phyloP scores from a whole-genome alignment of 2,113 vertebrate genomes.

The Nanorana parkeri region DNA sequence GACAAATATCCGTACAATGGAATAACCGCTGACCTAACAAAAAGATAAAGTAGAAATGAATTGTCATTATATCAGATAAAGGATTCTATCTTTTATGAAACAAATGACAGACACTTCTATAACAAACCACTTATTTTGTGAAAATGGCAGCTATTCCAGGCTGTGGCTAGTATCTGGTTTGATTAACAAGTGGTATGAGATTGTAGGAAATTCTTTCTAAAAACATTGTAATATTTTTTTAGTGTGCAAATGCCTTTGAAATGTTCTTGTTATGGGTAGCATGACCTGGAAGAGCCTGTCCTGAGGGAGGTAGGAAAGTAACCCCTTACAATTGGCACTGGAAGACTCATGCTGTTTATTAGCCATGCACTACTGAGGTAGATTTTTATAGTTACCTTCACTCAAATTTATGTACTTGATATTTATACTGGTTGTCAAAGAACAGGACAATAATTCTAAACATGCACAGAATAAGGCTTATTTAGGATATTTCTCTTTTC shows the following conservation, averaged over 20 bases:
- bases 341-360: constrained; percentile 23
- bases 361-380: neutral
- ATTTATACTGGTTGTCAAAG: too few species aligned
- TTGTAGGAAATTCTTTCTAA: neutral
- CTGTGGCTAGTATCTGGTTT: neutral
- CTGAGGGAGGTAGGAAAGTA: constrained; percentile 25
- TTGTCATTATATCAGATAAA: too few species aligned
- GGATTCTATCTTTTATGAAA: too few species aligned
- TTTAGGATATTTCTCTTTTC: too few species aligned
- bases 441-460: too few species aligned
- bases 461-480: too few species aligned
- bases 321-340: neutral
- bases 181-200: neutral
- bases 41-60: too few species aligned
- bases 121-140: neutral
- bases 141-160: neutral
- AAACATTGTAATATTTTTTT: constrained; percentile 1
- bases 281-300: constrained; percentile 27
- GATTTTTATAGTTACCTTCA: neutral
- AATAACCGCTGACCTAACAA: too few species aligned
- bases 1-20: too few species aligned
- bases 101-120: too few species aligned
- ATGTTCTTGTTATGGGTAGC: constrained; percentile 28
- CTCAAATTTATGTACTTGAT: too few species aligned
- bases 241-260: constrained; percentile 10